Percentiles rank a stretch among this genome's conserved stretches.
These are phyloP conservation scores for Cuculus canorus DNA, from an alignment of 2,797 vertebrate species.

Conservation along the genomic window DNA sequence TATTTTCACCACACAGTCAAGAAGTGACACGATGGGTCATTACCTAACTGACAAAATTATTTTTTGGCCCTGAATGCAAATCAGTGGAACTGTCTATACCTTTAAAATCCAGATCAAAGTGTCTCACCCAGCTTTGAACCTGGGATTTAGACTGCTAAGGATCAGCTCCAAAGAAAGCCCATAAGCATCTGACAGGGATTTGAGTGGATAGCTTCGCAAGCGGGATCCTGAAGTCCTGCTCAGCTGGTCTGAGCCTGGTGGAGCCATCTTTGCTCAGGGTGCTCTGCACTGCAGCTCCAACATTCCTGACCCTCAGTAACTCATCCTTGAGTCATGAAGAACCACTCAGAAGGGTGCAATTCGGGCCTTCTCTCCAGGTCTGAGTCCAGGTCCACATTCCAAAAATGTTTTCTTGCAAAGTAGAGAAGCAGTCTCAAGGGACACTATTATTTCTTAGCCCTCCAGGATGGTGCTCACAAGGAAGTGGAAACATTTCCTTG, in stretches of 20 bases:
- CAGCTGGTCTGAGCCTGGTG: rapidly evolving
- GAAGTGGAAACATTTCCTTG: not conserved
- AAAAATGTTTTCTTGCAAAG: not conserved
- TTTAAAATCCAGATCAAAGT: not conserved
- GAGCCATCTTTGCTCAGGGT: not conserved
- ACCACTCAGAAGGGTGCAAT: too few species aligned
- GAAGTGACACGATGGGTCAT: not conserved
- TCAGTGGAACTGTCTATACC: not conserved
- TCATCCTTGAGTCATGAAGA: not conserved
- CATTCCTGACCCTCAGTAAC: not conserved
- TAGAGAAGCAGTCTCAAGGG: not conserved
- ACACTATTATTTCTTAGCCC: not conserved
- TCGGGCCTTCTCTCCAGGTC: not conserved
- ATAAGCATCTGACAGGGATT: not conserved
- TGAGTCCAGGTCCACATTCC: not conserved
- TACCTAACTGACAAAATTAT: not conserved
- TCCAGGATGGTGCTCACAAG: not conserved
- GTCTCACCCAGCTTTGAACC: not conserved
- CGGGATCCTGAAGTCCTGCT: not conserved
- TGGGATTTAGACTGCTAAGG: not conserved
- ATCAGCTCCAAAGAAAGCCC: not conserved
- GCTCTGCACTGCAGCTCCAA: not conserved
- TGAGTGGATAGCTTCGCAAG: not conserved
- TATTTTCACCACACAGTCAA: not conserved
- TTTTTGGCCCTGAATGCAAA: not conserved